These are phyloP conservation scores for Molossus molossus DNA, from an alignment of 2,797 vertebrate species.

Conservation along the genomic window DNA sequence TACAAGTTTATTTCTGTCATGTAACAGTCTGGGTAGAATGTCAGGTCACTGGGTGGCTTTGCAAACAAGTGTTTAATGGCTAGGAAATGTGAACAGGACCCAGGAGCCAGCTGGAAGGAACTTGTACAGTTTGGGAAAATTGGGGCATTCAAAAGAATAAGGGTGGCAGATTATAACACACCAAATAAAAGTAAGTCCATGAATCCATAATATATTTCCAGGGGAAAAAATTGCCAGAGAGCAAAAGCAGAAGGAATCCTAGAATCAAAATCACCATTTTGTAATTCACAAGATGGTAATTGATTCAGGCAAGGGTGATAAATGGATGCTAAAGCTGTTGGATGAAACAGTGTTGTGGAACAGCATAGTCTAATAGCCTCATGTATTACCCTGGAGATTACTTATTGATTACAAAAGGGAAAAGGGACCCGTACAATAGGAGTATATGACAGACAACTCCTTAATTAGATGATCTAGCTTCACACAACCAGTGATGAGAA, in stretches of 20 bases:
- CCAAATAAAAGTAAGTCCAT: background rate
- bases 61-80: background rate
- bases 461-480: background rate
- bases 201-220: background rate
- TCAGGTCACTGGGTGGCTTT: background rate
- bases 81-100: background rate
- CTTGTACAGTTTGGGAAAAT: background rate
- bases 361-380: background rate
- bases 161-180: background rate
- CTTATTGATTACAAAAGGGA: background rate
- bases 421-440: background rate
- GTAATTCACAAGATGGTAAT: background rate
- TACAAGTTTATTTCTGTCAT: background rate
- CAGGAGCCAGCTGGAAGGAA: background rate
- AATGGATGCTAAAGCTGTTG: background rate
- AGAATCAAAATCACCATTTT: background rate
- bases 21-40: background rate
- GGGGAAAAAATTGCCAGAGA: background rate
- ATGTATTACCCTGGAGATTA: background rate
- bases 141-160: background rate
- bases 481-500: background rate
- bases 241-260: conserved; percentile 14
- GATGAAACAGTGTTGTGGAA: background rate
- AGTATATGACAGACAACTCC: background rate
- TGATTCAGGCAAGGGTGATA: background rate